Base-by-base conservation (phyloP, 2,888 invertebrate species). In the Diloba caeruleocephala region DNA sequence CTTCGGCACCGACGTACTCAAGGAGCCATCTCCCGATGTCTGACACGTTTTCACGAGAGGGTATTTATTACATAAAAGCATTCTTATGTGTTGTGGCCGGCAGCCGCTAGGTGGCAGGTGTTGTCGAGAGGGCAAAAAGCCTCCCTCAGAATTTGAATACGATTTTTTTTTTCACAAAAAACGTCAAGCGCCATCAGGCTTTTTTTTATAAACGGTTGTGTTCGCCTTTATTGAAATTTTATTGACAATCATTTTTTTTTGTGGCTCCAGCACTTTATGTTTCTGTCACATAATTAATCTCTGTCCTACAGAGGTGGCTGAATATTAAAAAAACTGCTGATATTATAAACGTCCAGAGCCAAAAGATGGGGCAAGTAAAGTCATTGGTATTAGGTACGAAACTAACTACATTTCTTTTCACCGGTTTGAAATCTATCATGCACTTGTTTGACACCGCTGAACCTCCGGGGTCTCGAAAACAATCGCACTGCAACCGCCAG, bases 91-190 rank as follows among this genome's bases (percentile, higher is more conserved):
- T 55, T 66, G 54, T 31, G 59, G 6, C 62, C 71, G 61, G 38
- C 72, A 74, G 74, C 69, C 74, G 72, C 68, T 52, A 61, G 48
- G 48, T 61, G 76, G 85, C 86, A 86, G 86, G 85, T 85, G 86
- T 59, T 59, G 51, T 53, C 38, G 68, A 61, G 79, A 79, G 79
- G 79, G 66, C 58, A 76, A 78, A 79, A 81, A 78, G 61, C 74
- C 66, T 79, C 81, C 87, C 87, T 82, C 82, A 73, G 72, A 62
- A 85, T 88, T 87, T 87, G 82, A 86, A 87, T 87, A 87, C 63
- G 76, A 78, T 78, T 78, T 85, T 84, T 82, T 80, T 78, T 53
- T 64, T 7, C 4, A 50, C 31, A 53, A 67, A 72, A 67, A 70
- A 54, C 66, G 23, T 32, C 39, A 58, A 62, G 65, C 71, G 76